Base-by-base conservation (phyloP, 35 echinoderm and acorn worm genomes). In the Diadema setosum region DNA sequence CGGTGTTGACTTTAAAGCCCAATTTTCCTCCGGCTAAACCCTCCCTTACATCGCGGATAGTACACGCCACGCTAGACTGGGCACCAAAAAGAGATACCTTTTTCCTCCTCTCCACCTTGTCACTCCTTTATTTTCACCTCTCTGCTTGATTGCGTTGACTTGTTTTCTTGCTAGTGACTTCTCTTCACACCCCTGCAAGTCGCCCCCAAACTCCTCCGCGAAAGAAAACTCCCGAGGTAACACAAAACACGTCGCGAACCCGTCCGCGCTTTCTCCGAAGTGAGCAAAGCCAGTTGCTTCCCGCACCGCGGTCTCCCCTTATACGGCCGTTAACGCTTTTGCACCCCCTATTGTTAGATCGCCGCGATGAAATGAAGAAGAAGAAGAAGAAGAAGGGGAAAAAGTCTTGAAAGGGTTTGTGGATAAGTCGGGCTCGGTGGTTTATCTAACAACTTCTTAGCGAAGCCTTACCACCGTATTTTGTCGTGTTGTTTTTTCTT, bases 391-490 rank as follows among this genome's bases (percentile, higher is more conserved):
- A 52, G 9, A 9, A 52, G 9, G n/a, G 48, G 9, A 34, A 67
- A 63, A 67, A 33, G 63, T 33, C 63, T 34, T 67, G 63, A 67
- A 67, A 67, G 37, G 63, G 63, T 34, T 67, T 30, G 63, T 34
- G 73, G 73, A 78, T 78, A 18, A 78, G 33, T 78, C 40, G 15
- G 40, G 14, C 37, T 44, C 14, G 39, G 34, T 78, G 24, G 73
- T 78, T 78, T 78, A 44, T 78, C 11, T 39, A 78, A 78, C 73
- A 78, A 78, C 73, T 78, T 78, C 73, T 78, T 78, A 78, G n/a
- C 39, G 73, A 78, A 78, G 73, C 73, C 73, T 35, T 78, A 78
- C 27, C 73, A 24, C 24, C 20, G 63, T 44, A 36, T 41, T 41
- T 78, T 78, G 35, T 41, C 73, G 73, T 78, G 73, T 78, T 21